These are phyloP conservation scores for Dicyrtoma fusca DNA, from an alignment of 2,888 invertebrate genomes.

Conservation along the genomic window DNA sequence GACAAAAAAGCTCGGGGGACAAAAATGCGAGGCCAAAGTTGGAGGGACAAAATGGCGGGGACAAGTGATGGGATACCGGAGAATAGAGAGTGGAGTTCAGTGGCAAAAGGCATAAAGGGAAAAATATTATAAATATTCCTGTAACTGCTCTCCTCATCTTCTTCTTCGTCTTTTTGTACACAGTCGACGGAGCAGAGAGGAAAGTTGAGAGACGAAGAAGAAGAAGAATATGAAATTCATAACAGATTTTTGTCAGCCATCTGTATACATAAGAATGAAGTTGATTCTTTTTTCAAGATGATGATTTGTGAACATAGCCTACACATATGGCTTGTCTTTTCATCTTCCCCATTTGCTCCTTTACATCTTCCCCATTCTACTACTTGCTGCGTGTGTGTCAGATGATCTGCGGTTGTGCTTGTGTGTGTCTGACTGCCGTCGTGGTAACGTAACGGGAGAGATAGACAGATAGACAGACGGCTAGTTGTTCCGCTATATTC, in stretches of 20 bases:
- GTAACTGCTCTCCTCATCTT: no score
- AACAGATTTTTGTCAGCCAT: constrained; percentile 43
- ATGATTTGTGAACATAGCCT: constrained; percentile 39
- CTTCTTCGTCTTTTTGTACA: background rate
- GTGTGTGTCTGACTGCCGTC: no score
- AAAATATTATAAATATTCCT: no score
- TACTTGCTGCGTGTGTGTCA: background rate
- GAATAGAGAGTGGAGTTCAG: no score
- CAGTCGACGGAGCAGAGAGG: background rate
- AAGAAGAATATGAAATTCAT: constrained; percentile 43
- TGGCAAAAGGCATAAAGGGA: no score
- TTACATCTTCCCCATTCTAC: constrained; percentile 13
- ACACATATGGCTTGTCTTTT: constrained; percentile 37
- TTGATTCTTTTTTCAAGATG: constrained; percentile 42
- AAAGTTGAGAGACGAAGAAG: constrained; percentile 12
- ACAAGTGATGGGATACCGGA: no score
- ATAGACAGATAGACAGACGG: no score
- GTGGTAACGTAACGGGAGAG: no score
- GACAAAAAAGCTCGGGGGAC: no score
- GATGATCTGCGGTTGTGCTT: background rate
- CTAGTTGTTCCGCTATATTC: background rate
- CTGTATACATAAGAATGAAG: constrained; percentile 41
- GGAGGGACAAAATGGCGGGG: no score
- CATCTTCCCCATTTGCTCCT: constrained; percentile 21
- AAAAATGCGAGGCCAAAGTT: no score